Evolutionary conservation across 1,140 invertebrate genomes (phyloP), one percentile per base, ranked within the genome.

Genomic region (Cydia amplana): DNA sequence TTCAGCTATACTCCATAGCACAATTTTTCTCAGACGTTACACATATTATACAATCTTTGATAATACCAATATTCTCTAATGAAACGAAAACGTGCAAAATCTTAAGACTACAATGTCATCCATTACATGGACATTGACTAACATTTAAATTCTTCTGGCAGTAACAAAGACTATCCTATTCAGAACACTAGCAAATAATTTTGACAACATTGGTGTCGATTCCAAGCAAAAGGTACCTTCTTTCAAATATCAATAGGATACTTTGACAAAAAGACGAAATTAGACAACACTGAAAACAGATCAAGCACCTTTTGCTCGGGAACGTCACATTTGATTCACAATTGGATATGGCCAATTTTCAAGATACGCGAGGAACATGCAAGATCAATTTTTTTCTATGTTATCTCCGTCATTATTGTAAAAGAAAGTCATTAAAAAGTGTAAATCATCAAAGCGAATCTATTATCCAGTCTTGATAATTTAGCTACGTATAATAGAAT

Each of bases 111-210:
- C 77, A 70, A 70, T 79, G 80, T 77, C 76, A 82, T 88, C 87
- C 87, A 89, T 89, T 85, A 78, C 49, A 88, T 89, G 86, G 87
- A 89, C 77, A 72, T 73, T 74, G 64, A 75, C 77, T 75, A 65
- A 81, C 77, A 80, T 79, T 83, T 60, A 83, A 80, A 80, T 80
- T 79, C 78, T 84, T 78, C 78, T 80, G 81, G 74, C 76, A 84
- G 79, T 81, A 80, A 77, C 79, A 75, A 75, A 83, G 75, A 77
- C 78, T 74, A 78, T 77, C 36, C 76, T 82, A 80, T 75, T 77
- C 75, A 78, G 74, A 74, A 81, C 43, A 70, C 65, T 70, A 74
- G 76, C 55, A 51, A 63, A 78, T 55, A 77, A 80, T 77, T 82
- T 77, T 75, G 49, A 40, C 65, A 40, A 18, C 16, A 70, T 70